Evolutionary conservation across 2,888 invertebrate species (phyloP), one percentile per base, ranked within the genome.

Genomic region (Noctua pronuba): DNA sequence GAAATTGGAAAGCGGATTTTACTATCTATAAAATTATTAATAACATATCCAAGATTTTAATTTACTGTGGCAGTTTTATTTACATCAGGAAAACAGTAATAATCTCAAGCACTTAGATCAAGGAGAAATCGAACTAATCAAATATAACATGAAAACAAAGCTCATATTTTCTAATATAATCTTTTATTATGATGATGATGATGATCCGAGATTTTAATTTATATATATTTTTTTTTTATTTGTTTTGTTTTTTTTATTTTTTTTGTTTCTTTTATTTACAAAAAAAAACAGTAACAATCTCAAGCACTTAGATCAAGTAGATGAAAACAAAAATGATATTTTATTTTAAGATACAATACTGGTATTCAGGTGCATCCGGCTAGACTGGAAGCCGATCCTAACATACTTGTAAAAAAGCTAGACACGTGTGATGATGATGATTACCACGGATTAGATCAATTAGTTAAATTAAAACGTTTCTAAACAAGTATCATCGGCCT

Each of bases 51-150:
- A 49, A 69, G 31, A 64, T 72, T 46, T 71, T 38, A 55, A 80
- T 46, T 66, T 58, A 52, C 1, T 35, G 49, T 62, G 41, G 41
- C 38, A 69, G 35, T 77, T 69, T 69, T 62, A 68, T n/a, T 60
- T 8, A 2, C 41, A 64, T 1, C 44, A 11, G 28, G 31, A 60
- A 79, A 64, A 28, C 7, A 62, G 69, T 35, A 49, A 62, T 49
- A 55, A 66, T 31, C 18, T 65, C 2, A 52, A 24, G 7, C 58
- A 49, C 16, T 41, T 18, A 8, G 1, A 52, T 35, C 28, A n/a
- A 66, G 8, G 18, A 18, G 18, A 49, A 10, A 55, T 38, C n/a
- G n/a, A n/a, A n/a, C n/a, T n/a, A n/a, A n/a, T n/a, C n/a, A n/a
- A n/a, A n/a, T n/a, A n/a, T n/a, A n/a, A n/a, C 16, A 13, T 41